Conservation (phyloP, 2,797 vertebrate species). For the Pseudochirops corinnae region DNA sequence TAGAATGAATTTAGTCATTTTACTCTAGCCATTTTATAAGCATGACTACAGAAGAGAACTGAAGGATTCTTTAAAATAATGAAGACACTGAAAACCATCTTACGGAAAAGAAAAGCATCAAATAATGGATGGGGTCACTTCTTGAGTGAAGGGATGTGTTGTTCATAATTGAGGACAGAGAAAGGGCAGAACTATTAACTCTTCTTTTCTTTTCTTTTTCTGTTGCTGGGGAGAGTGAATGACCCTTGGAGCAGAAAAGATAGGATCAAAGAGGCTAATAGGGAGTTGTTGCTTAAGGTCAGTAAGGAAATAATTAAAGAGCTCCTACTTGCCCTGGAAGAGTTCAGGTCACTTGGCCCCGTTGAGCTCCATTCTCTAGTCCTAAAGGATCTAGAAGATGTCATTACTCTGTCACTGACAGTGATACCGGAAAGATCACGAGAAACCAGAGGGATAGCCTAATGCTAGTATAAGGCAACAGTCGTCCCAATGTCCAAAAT, state of each 20-base stretch:
- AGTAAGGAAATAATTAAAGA: background rate
- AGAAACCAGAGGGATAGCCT: no score
- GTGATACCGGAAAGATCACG: no score
- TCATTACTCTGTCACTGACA: background rate
- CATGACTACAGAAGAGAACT: background rate
- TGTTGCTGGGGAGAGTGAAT: background rate
- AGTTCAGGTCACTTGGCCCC: background rate
- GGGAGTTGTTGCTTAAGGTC: background rate
- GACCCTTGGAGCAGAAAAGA: background rate
- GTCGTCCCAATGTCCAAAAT: no score
- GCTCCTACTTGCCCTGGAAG: no score
- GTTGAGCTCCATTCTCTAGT: background rate
- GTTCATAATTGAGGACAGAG: background rate
- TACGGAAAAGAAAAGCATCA: background rate
- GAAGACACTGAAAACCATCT: background rate
- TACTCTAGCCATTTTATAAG: background rate
- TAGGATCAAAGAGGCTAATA: background rate
- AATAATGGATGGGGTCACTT: background rate
- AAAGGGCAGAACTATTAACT: background rate
- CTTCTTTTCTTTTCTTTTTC: background rate
- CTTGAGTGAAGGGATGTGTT: background rate
- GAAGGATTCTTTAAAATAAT: background rate
- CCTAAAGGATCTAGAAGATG: background rate
- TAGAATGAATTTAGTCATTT: background rate
- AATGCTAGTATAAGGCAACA: no score